Conservation (phyloP, 2,888 invertebrate species). For the Lochmaea crataegi region DNA sequence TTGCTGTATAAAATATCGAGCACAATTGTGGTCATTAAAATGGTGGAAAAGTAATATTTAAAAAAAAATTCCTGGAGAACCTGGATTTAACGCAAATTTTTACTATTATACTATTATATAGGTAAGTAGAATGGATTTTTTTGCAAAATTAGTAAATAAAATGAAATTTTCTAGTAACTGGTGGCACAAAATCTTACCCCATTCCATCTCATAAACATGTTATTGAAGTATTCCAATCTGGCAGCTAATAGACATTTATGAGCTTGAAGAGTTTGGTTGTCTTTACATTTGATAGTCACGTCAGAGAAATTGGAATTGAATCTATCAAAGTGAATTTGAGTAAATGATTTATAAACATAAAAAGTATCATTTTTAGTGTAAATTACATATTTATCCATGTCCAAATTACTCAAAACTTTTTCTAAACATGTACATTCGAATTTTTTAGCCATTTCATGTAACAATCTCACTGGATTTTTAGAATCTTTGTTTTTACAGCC, state of each 20-base stretch:
- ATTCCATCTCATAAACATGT: conserved; percentile 86
- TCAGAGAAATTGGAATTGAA: conserved; percentile 59
- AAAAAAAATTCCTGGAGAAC: too few species aligned
- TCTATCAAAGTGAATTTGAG: conserved; percentile 44
- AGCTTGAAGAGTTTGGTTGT: conserved; percentile 68
- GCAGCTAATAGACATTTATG: conserved; percentile 87
- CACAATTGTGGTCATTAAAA: too few species aligned
- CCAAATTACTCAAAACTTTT: conserved; percentile 67
- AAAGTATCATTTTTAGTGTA: conserved; percentile 44
- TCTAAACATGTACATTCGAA: conserved; percentile 68
- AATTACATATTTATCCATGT: conserved; percentile 50
- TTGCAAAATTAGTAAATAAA: too few species aligned
- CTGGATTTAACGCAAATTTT: too few species aligned
- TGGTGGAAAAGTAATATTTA: too few species aligned
- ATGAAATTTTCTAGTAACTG: too few species aligned
- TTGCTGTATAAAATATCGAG: too few species aligned
- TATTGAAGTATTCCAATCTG: conserved; percentile 85
- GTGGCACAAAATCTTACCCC: conserved; percentile 67
- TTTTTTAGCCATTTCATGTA: conserved; percentile 70
- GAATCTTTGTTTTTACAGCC: conserved; percentile 42
- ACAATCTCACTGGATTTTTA: conserved; percentile 69
- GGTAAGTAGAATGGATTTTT: too few species aligned
- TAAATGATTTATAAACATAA: conserved; percentile 37
- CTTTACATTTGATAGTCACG: conserved; percentile 60
- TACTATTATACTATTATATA: too few species aligned